Evolutionary conservation across 2,113 vertebrate species (phyloP), one percentile per base, ranked within the genome.

Genomic region (Plectropomus leopardus): DNA sequence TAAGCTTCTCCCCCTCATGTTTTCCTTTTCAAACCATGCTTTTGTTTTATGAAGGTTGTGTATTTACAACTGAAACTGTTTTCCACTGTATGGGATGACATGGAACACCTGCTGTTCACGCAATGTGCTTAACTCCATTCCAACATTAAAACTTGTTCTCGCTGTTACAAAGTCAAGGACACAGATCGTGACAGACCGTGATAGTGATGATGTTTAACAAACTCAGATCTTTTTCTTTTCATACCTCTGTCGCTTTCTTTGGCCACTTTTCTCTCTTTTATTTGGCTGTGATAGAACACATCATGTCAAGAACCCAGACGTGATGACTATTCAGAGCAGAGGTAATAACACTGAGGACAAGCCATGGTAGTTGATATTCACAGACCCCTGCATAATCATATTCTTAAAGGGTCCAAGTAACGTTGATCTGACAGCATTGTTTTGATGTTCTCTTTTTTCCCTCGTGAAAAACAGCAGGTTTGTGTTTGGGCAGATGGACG

Each of bases 401-500:
- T 74, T 85, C 63, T 57, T 76, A 44, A 74, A 64, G 32, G 86
- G 79, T 75, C 76, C 59, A 77, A 85, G 72, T 78, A 82, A 78
- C 51, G 55, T 70, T 82, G 78, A 83, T 89, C 77, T 86, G 87
- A 85, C 84, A 61, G 82, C 81, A 83, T 74, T 89, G 85, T 88
- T 88, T 91, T 88, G 60, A 82, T 85, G 64, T 85, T 67, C 68
- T 78, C 51, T 64, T 76, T 86, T 83, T 80, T 8, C 30, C 76
- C 54, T 53, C 1, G 24, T 88, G 74, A 89, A 89, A 92, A 91
- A 88, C 94, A 94, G 93, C 93, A 93, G 93, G 90, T 92, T 94
- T 92, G 90, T 93, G 92, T 95, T 94, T 94, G 84, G 89, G 94
- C 91, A 94, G 93, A 94, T 94, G 93, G 91, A 91, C 88, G 66